phyloP scores from a whole-genome alignment of 2,113 vertebrate genomes.

The Rafetus swinhoei region DNA sequence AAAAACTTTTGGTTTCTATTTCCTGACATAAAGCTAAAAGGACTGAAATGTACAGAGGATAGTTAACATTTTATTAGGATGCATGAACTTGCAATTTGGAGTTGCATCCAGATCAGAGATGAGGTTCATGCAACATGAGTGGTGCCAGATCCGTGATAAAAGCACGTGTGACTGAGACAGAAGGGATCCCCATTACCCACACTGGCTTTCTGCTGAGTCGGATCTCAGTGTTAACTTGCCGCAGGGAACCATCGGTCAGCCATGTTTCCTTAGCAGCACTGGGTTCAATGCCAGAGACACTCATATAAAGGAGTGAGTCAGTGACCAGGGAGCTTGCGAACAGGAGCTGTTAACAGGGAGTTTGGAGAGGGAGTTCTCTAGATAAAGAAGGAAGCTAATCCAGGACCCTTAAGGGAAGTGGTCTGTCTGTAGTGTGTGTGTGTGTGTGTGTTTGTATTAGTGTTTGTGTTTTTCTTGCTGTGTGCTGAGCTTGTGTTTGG shows the following conservation, averaged over 20 bases:
- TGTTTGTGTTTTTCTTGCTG: too few species aligned
- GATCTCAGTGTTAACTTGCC: neutral
- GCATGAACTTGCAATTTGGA: neutral
- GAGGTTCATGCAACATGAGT: neutral
- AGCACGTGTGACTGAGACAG: neutral
- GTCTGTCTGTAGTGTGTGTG: too few species aligned
- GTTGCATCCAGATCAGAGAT: neutral
- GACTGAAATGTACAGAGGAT: neutral
- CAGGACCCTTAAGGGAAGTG: too few species aligned
- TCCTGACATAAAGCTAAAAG: neutral
- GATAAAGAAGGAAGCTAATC: too few species aligned
- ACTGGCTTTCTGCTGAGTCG: neutral
- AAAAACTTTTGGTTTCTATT: neutral
- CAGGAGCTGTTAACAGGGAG: too few species aligned
- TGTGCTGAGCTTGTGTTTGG: too few species aligned
- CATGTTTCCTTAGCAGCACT: neutral
- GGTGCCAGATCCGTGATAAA: neutral
- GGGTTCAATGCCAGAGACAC: neutral
- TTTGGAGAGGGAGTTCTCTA: too few species aligned
- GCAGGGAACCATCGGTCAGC: neutral
- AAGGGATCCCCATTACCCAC: neutral
- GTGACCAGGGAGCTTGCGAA: too few species aligned
- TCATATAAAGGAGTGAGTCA: too few species aligned
- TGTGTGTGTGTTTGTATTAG: too few species aligned
- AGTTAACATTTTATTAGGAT: neutral